Base-by-base conservation (phyloP, 2,888 invertebrate species). In the Microctonus aethiopoides region DNA sequence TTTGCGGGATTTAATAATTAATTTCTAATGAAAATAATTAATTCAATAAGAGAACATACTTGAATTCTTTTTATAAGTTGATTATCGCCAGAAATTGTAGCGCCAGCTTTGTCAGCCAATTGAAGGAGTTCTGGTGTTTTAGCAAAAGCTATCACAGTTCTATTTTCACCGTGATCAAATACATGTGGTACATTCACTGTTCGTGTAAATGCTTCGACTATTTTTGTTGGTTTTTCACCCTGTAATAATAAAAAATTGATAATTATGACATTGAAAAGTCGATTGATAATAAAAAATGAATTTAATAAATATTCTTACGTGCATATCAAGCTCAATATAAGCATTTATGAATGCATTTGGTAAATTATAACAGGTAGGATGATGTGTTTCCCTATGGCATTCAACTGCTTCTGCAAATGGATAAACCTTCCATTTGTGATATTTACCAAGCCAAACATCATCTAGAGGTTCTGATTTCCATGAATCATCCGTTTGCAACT, bases 271-370 rank as follows among this genome's bases (percentile, higher is more conserved):
- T 16, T 46, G 16, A 4, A 7, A 51, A 51, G 62, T 9, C 22
- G 65, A 59, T 34, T 59, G 6, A 20, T 61, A 39, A 56, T 36
- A 36, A 34, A 41, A 34, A 5, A 66, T 59, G 11, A 24, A 39
- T 26, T 13, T 10, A 52, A 54, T 39, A 10, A 32, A 62, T 60
- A 52, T 59, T 64, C 39, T 73, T 65, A 91, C 92, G 75, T 89
- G 89, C 93, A 97, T 93, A 83, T 97, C 93, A 3, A 97, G 85
- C 83, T 97, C 96, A 69, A 97, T 88, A 41, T 90, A 87, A 2
- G 93, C 91, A 75, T 89, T 89, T 0, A 97, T 84, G 13, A 91
- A 87, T 0, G 94, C 92, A 83, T 93, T 89, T 0, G 95, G 94
- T 41, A 89, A 87, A 86, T 97, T 94, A 79, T 91, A 93, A 88